A percentile compares a stretch with the other conserved stretches of the same genome.
phyloP scores from a whole-genome alignment of 2,888 invertebrate species.

The Diaperis boleti region DNA sequence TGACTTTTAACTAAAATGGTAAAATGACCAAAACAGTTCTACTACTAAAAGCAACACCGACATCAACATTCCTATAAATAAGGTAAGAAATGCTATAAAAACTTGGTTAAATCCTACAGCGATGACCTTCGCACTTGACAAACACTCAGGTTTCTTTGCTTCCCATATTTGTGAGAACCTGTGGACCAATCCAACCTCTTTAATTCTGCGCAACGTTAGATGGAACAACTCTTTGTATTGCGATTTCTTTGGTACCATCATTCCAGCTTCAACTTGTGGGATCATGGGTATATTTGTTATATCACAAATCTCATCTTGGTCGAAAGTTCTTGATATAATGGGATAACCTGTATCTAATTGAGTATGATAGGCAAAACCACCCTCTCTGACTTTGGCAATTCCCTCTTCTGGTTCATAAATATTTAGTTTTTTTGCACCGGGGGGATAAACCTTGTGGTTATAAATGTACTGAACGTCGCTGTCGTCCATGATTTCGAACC shows the following conservation, averaged over 20 bases:
- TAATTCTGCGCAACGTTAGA: conserved; percentile 42
- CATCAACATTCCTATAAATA: conserved; percentile 50
- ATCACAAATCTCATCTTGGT: conserved; percentile 67
- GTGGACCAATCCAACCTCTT: conserved; percentile 46
- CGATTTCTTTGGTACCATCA: conserved; percentile 63
- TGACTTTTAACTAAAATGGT: too few species aligned
- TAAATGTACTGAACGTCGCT: conserved; percentile 50
- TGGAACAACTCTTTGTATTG: conserved; percentile 60
- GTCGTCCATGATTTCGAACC: conserved; percentile 53
- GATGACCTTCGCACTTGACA: conserved; percentile 51
- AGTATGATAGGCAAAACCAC: conserved; percentile 70
- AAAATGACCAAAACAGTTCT: too few species aligned
- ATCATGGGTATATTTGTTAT: conserved; percentile 60
- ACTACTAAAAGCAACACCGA: conserved; percentile 47
- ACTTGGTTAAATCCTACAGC: conserved; percentile 53
- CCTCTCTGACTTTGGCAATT: conserved; percentile 64
- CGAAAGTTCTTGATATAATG: conserved; percentile 62
- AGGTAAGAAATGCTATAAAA: conserved; percentile 55
- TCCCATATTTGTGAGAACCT: conserved; percentile 54
- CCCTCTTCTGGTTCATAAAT: conserved; percentile 57
- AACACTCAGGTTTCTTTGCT: conserved; percentile 53
- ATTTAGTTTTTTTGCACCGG: conserved; percentile 44
- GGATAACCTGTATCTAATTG: conserved; percentile 67
- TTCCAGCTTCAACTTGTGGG: conserved; percentile 58
- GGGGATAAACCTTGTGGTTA: conserved; percentile 46